Base-by-base conservation (phyloP, 2,888 invertebrate species). In the Cryptophagus acutangulus region DNA sequence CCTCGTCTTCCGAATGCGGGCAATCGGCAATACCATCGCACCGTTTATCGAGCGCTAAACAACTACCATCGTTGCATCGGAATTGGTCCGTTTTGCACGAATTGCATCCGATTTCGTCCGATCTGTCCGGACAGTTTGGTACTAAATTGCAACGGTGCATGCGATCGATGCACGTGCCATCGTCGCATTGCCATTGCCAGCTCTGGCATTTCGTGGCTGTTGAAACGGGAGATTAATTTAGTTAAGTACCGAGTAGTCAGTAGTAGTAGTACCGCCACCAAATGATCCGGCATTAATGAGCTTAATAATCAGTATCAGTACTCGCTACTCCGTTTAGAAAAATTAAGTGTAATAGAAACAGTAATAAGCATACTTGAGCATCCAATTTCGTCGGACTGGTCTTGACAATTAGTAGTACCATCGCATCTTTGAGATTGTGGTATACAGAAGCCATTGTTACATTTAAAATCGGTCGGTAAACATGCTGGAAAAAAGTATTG, bases 31-130 rank as follows among this genome's bases (percentile, higher is more conserved):
- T 52, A 13, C 71, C 69, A 55, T 79, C 69, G 59, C 79, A 79
- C 37, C 72, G 65, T 49, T 70, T 68, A 36, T 64, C 62, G 38
- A 74, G 63, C 45, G 59, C 66, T 39, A 78, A 60, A 55, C 78
- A 78, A 42, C 66, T 68, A 16, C 78, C 78, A 52, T 76, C 72
- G 41, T 66, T 64, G 59, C 80, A 81, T 26, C 73, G 69, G 64
- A 74, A 81, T 60, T 79, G 70, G 46, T 77, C 75, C 10, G 62
- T 59, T 40, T 59, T 56, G 63, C 75, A 74, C 24, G 65, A 62
- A 43, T 84, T 74, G 69, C 89, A 90, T 53, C 83, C 83, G 38
- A 78, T 63, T 71, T 91, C 90, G 66, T 91, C 90, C 31, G 82
- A 81, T 20, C 77, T 75, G 61, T 89, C 89, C 1, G 71, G 69